Evolutionary conservation across 2,797 vertebrate genomes (phyloP), one percentile per base, ranked within the genome.

Genomic region (Psittacula echo): DNA sequence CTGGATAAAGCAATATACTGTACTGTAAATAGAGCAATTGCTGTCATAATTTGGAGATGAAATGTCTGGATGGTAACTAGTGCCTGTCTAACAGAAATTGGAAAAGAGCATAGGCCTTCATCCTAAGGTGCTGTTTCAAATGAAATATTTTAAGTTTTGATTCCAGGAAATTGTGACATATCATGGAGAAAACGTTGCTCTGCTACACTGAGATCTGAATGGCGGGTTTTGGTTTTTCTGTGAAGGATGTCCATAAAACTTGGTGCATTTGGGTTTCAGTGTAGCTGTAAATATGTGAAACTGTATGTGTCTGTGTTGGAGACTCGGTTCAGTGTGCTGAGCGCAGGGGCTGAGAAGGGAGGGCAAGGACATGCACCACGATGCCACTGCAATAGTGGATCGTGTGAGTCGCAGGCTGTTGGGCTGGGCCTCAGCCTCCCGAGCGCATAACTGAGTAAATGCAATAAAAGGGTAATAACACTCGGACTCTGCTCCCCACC

Each of bases 201-300:
- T 97, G 95, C 97, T 97, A 88, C 96, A 77, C 70, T 96, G 97
- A 96, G 95, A 96, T 73, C 92, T 93, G 92, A 94, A 91, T 80
- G 23, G 92, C 85, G 95, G 87, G 94, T 92, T 91, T 97, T 93
- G 86, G 78, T 89, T 95, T 81, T 85, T 97, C 91, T 97, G 87
- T 96, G 93, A 96, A 96, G 91, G 96, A 48, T 93, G 87, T 92
- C 83, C 95, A 65, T 77, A 87, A 96, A 95, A 92, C 91, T 96
- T 92, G n/a, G 7, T 78, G 96, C 85, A n/a, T 98, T 97, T 95
- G 97, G 93, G 86, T 97, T 97, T 97, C 94, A 78, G 3, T 97
- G 97, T 96, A 83, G 97, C 81, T 98, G 98, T 98, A 98, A 98
- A 97, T 98, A 97, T 32, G 93, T 97, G 95, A 91, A 97, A 85